Conservation (phyloP, 2,113 vertebrate species). For the Calyptomena viridis region DNA sequence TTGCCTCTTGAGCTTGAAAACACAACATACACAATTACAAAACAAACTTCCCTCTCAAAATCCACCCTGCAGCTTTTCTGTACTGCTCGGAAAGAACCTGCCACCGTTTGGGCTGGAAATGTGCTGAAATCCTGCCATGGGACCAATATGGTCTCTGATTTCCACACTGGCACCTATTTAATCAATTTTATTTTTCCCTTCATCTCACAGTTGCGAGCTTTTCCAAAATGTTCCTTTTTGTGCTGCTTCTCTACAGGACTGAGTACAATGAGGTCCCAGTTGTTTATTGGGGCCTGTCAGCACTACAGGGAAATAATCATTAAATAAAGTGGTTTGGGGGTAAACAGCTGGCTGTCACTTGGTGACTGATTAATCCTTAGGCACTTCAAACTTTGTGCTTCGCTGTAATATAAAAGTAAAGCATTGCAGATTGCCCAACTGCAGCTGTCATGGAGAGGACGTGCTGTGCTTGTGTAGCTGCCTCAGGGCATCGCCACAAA, state of each 20-base stretch:
- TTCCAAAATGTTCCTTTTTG: not conserved
- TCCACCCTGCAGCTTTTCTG: not conserved
- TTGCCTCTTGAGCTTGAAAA: not conserved
- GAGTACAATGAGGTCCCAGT: not conserved
- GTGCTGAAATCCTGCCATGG: not conserved
- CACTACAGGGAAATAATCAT: not conserved
- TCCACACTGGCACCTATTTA: not conserved
- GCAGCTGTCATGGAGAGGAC: conserved; percentile 9
- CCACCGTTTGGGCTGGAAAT: not conserved
- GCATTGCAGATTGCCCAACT: conserved; percentile 15
- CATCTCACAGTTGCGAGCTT: not conserved
- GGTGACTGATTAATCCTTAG: conserved; percentile 17
- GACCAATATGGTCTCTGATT: not conserved
- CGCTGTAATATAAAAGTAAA: not conserved
- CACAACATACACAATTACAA: accelerated
- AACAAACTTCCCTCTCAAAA: not conserved
- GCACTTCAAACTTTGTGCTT: not conserved
- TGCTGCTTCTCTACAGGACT: not conserved
- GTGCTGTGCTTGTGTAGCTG: not conserved
- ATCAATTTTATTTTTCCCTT: not conserved
- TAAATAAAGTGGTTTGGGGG: not conserved
- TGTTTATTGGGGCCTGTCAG: not conserved
- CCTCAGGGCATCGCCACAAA: conserved; percentile 40
- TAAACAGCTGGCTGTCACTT: conserved; percentile 29
- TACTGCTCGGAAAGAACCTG: not conserved